These are phyloP conservation scores for Eustalomyia histrio DNA, from an alignment of 2,888 invertebrate species.

Conservation along the genomic window DNA sequence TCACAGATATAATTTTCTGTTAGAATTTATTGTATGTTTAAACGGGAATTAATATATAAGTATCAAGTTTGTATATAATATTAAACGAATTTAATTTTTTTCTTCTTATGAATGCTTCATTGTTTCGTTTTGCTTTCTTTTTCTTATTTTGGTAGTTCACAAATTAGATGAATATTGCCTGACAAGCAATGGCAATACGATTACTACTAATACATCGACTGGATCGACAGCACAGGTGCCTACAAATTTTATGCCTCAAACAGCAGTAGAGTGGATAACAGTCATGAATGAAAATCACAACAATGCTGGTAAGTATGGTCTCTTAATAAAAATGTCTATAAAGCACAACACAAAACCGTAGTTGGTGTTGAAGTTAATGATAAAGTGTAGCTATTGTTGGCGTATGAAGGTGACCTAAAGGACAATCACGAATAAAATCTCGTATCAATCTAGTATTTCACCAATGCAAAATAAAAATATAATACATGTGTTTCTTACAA, in stretches of 20 bases:
- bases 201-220: conserved; percentile 44
- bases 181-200: conserved; percentile 53
- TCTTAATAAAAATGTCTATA: not conserved
- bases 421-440: too few relatives aligned
- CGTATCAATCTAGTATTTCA: too few relatives aligned
- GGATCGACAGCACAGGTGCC: conserved; percentile 51
- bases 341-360: not conserved
- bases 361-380: not conserved
- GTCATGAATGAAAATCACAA: conserved; percentile 59
- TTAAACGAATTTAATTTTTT: not conserved
- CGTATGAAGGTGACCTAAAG: too few relatives aligned
- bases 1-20: too few relatives aligned
- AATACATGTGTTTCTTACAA: too few relatives aligned
- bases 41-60: too few relatives aligned
- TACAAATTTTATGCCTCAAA: conserved; percentile 54
- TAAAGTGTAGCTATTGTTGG: too few relatives aligned
- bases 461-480: too few relatives aligned
- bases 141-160: conserved; percentile 31
- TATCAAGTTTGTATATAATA: too few relatives aligned
- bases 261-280: conserved; percentile 54
- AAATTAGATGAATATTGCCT: conserved; percentile 56
- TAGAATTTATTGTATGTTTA: too few relatives aligned
- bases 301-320: conserved; percentile 45
- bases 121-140: not conserved
- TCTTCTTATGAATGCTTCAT: not conserved